phyloP scores from a whole-genome alignment of 2,113 vertebrate genomes.

The Ptilorrhoa leucosticta region DNA sequence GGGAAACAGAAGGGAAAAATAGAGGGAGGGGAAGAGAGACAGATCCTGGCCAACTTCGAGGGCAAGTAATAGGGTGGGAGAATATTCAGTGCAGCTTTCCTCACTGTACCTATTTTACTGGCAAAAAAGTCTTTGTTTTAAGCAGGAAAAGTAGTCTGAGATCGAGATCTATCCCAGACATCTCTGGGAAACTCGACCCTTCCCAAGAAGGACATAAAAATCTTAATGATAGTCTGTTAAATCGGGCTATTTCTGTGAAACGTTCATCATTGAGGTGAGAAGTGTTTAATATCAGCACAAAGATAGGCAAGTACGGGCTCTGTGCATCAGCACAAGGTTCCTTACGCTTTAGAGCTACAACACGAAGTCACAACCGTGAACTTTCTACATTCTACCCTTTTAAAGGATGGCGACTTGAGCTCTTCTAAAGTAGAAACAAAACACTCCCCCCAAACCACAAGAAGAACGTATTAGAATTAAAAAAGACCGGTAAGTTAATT shows the following conservation, averaged over 20 bases:
- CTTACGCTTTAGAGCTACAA: background rate
- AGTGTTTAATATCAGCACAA: no score
- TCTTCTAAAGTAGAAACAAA: background rate
- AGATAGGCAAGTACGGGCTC: no score
- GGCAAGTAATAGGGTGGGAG: background rate
- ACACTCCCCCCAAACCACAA: background rate
- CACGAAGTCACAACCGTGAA: background rate
- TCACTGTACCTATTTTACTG: background rate
- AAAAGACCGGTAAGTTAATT: background rate
- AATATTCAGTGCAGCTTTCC: background rate
- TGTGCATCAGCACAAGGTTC: background rate
- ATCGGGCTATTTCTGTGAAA: background rate
- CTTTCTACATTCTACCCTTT: background rate
- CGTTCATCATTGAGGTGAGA: background rate
- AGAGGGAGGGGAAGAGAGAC: background rate
- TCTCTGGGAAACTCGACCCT: background rate
- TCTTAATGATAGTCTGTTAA: background rate
- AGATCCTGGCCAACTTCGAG: background rate
- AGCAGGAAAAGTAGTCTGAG: background rate
- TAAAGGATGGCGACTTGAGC: background rate
- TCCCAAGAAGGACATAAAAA: background rate
- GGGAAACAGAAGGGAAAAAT: background rate
- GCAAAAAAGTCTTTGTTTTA: background rate
- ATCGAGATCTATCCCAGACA: background rate
- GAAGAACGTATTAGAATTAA: background rate